Percentiles rank a stretch among this genome's conserved stretches.
phyloP scores from a whole-genome alignment of 1,140 invertebrate genomes.

The Macrobrachium rosenbergii region DNA sequence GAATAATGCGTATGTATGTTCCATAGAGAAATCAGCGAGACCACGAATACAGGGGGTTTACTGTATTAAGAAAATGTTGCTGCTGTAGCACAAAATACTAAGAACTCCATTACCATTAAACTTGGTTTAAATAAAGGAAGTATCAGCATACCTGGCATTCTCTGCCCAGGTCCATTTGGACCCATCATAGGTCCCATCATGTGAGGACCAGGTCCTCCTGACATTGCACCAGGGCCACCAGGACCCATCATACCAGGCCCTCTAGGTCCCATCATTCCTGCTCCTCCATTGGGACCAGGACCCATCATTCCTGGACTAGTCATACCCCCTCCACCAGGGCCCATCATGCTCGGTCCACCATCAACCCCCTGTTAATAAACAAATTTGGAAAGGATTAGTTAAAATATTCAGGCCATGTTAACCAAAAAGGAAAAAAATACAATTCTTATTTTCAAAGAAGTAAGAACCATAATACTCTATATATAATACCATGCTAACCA shows the following conservation, averaged over 20 bases:
- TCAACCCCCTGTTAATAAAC: constrained; percentile 32
- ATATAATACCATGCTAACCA: no score
- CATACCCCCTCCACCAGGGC: constrained; percentile 59
- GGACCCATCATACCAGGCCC: constrained; percentile 62
- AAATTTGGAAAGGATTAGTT: not conserved
- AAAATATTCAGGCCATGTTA: no score
- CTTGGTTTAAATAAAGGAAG: no score
- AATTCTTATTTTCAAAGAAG: no score
- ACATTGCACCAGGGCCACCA: constrained; percentile 25
- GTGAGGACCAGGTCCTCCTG: constrained; percentile 49
- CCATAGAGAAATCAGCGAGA: no score
- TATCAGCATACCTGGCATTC: constrained; percentile 28
- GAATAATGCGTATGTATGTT: no score
- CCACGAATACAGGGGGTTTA: no score
- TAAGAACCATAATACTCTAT: no score
- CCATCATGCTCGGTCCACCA: constrained; percentile 66
- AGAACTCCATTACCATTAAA: no score
- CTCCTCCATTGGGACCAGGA: constrained; percentile 52
- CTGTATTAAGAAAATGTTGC: no score
- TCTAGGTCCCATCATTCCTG: constrained; percentile 62
- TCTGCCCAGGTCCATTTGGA: constrained; percentile 40
- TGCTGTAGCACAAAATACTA: no score
- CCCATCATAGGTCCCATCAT: constrained; percentile 67
- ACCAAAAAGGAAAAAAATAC: no score
- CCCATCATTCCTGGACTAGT: constrained; percentile 67